Evolutionary conservation across 2,888 invertebrate species (phyloP), one percentile per base, ranked within the genome.

Genomic region (Linnaemya vulpina): DNA sequence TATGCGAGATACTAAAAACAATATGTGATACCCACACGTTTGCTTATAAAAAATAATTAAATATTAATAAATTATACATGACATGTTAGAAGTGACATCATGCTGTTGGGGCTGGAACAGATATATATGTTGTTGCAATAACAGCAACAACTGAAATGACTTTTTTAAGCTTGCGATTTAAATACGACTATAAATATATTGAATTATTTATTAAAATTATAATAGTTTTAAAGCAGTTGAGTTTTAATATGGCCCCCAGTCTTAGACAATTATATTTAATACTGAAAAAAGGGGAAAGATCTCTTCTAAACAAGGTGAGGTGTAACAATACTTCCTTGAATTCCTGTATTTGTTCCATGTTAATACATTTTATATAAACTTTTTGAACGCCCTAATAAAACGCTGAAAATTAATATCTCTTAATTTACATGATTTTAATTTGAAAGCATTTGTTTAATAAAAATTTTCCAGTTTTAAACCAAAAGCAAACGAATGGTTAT

Each of bases 51-150:
- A 65, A 73, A 65, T 67, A 73, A 80, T 73, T 65, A 65, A 79
- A 77, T 51, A 58, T 71, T 49, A 67, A 79, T 77, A 83, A 67
- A 68, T 74, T 65, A 75, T 63, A 68, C 53, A 55, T 76, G 70
- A 70, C 75, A 71, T 67, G 67, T 78, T 78, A 68, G 68, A 83
- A 70, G 70, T 83, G 75, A 79, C 79, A 79, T 70, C 74, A 83
- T 55, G 46, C 40, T 46, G 49, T 17, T 17, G 53, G 30, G 30
- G 20, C 10, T 51, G 15, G n/a, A 30, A 43, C 3, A 30, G 35
- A 30, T 58, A 13, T 62, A 22, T 58, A 13, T 62, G n/a, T 20
- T 71, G 13, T 55, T 43, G 40, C n/a, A 25, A 35, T 17, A 30
- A 35, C 20, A 15, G 17, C 3, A 17, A 46, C 13, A 30, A 71